Conservation (phyloP, 2,797 vertebrate genomes). For the Gymnopithys bicolor region DNA sequence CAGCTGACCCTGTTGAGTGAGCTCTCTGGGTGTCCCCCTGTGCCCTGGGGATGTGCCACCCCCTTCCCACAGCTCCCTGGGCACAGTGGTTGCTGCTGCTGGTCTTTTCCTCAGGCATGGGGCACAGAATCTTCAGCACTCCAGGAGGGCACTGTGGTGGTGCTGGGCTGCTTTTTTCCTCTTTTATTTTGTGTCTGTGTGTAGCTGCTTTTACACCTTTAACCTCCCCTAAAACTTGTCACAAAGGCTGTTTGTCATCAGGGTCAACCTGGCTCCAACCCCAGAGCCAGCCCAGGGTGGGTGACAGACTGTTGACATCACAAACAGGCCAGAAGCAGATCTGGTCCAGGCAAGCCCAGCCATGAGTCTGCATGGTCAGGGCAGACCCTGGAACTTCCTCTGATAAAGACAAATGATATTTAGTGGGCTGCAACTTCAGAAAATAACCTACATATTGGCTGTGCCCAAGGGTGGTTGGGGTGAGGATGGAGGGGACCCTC, state of each 20-base stretch:
- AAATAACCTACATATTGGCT: neutral
- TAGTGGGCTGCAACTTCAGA: neutral
- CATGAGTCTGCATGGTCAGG: fast-evolving
- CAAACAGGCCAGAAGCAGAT: neutral
- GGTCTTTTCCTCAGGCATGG: fast-evolving
- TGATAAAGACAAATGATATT: fast-evolving
- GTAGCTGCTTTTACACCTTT: neutral
- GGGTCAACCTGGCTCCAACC: neutral
- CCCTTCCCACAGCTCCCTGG: fast-evolving
- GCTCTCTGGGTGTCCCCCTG: neutral
- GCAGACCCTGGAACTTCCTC: neutral
- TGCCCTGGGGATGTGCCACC: neutral
- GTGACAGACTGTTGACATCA: neutral
- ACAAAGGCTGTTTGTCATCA: neutral
- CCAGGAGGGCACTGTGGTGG: fast-evolving
- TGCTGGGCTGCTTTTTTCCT: neutral
- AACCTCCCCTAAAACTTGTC: neutral
- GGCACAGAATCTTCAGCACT: neutral
- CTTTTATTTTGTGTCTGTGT: fast-evolving
- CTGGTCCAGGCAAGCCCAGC: neutral
- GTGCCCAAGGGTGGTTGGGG: neutral
- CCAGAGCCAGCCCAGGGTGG: fast-evolving
- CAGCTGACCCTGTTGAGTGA: neutral
- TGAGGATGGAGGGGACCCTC: neutral
- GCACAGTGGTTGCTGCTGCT: fast-evolving